phyloP scores from a whole-genome alignment of 1,140 invertebrate genomes.

The Trigoniulus corallinus region DNA sequence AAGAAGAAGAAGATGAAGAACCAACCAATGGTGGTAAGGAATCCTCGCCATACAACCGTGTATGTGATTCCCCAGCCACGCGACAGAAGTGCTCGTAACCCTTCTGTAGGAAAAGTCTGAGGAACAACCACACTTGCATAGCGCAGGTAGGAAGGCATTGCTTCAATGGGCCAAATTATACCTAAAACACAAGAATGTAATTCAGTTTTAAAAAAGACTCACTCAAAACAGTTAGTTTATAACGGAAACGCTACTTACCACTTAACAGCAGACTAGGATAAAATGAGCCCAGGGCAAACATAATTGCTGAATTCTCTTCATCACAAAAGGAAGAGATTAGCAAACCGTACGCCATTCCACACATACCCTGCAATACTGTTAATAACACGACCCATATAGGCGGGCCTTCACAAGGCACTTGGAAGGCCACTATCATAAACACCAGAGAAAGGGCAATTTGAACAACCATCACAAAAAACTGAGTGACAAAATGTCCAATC shows the following conservation, averaged over 20 bases:
- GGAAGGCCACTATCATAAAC: constrained; percentile 65
- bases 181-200: constrained; percentile 34
- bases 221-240: background rate
- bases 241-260: constrained; percentile 35
- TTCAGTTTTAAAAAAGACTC: background rate
- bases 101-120: constrained; percentile 75
- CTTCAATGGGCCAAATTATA: constrained; percentile 80
- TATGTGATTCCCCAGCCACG: constrained; percentile 71
- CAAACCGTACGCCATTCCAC: constrained; percentile 89
- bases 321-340: constrained; percentile 74
- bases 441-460: constrained; percentile 73
- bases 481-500: constrained; percentile 77
- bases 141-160: constrained; percentile 69
- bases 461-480: constrained; percentile 83
- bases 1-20: constrained; percentile 66
- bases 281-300: constrained; percentile 80
- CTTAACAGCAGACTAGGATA: constrained; percentile 79
- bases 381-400: constrained; percentile 54
- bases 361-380: constrained; percentile 57
- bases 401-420: constrained; percentile 59
- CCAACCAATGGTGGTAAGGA: constrained; percentile 72
- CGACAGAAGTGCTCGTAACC: constrained; percentile 70
- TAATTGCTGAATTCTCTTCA: constrained; percentile 79
- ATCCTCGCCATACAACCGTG: constrained; percentile 71
- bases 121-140: constrained; percentile 71